phyloP scores from a whole-genome alignment of 1,140 invertebrate species.

The Drosophila varians region DNA sequence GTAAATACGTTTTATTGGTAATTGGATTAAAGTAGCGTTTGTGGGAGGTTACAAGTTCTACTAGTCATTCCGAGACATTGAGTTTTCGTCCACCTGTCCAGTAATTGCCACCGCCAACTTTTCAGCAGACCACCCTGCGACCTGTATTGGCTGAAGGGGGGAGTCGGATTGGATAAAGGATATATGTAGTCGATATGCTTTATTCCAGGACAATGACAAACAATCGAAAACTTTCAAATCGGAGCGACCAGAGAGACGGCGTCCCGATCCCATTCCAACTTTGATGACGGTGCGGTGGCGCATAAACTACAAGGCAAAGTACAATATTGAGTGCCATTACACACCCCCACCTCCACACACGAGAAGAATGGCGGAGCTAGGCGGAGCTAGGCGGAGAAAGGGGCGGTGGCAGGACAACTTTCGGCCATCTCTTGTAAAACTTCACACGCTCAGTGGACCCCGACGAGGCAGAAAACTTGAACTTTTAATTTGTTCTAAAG shows the following conservation, averaged over 20 bases:
- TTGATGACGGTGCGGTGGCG: conserved; percentile 74
- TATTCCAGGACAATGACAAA: conserved; percentile 50
- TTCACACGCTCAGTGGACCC: conserved; percentile 64
- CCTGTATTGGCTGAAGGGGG: neutral
- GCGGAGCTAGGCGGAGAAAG: conserved; percentile 10
- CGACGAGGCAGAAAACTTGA: conserved; percentile 55
- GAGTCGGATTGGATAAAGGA: conserved; percentile 1
- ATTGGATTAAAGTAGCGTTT: neutral
- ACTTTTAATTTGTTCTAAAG: conserved; percentile 75
- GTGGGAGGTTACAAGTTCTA: too few species aligned
- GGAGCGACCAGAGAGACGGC: conserved; percentile 8
- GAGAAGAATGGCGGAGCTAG: neutral
- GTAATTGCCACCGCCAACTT: conserved; percentile 55
- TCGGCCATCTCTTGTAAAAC: conserved; percentile 63
- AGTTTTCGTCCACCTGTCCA: conserved; percentile 29
- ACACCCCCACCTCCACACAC: conserved; percentile 14
- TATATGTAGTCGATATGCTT: neutral
- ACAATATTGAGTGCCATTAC: conserved; percentile 62
- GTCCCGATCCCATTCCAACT: conserved; percentile 60
- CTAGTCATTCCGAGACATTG: too few species aligned
- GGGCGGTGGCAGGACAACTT: conserved; percentile 45
- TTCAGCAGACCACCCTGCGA: conserved; percentile 24
- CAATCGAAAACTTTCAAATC: conserved; percentile 50
- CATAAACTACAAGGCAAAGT: conserved; percentile 72
- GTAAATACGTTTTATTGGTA: neutral